phyloP scores from a whole-genome alignment of 2,113 vertebrate genomes.

The Taurulus bubalis region DNA sequence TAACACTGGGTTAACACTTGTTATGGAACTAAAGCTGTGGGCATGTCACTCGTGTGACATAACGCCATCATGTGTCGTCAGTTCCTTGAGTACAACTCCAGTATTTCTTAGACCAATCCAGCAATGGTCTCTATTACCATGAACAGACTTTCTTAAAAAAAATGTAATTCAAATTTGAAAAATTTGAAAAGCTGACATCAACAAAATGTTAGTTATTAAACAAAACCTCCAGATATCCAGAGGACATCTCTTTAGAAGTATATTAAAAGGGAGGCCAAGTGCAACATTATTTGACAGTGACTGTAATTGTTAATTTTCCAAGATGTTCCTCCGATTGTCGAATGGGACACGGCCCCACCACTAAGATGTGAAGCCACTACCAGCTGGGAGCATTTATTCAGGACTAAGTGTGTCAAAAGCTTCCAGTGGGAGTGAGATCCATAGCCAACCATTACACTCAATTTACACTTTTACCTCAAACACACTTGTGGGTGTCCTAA shows the following conservation, averaged over 20 bases:
- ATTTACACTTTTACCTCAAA: conserved; percentile 75
- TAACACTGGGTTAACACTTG: too few relatives aligned
- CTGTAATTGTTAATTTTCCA: conserved; percentile 26
- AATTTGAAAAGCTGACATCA: conserved; percentile 2
- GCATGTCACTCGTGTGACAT: too few relatives aligned
- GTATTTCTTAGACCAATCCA: too few relatives aligned
- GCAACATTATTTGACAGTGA: conserved; percentile 29
- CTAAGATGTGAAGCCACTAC: conserved; percentile 51
- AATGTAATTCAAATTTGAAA: too few relatives aligned
- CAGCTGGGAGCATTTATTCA: conserved; percentile 72
- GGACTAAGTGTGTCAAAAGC: conserved; percentile 65
- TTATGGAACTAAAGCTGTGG: too few relatives aligned
- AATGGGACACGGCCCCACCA: conserved; percentile 35
- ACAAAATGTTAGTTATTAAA: conserved; percentile 7
- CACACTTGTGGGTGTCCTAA: conserved; percentile 61
- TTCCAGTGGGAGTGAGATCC: conserved; percentile 54
- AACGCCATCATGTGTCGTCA: too few relatives aligned
- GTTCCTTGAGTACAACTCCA: too few relatives aligned
- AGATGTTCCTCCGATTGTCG: conserved; percentile 41
- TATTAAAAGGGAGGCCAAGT: conserved; percentile 15
- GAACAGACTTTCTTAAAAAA: too few relatives aligned
- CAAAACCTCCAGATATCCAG: conserved; percentile 19
- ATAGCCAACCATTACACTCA: conserved; percentile 59
- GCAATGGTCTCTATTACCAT: too few relatives aligned
- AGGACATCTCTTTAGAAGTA: conserved; percentile 25